These are phyloP conservation scores for Prionailurus bengalensis DNA, from an alignment of 2,113 vertebrate species.

Conservation along the genomic window DNA sequence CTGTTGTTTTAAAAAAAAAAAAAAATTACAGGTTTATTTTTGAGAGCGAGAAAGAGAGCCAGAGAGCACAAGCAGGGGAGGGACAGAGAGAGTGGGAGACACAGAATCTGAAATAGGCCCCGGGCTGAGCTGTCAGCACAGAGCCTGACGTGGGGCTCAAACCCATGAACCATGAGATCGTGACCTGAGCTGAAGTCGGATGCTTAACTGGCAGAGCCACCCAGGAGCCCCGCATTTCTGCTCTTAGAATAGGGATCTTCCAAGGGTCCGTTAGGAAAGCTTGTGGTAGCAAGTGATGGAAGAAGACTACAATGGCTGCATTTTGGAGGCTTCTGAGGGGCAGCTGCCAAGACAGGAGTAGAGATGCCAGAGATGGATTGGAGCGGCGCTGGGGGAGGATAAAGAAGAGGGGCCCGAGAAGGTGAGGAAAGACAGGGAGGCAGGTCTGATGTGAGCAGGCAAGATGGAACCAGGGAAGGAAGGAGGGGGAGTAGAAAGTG, in stretches of 20 bases:
- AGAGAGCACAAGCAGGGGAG: too few relatives aligned
- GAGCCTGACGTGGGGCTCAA: too few relatives aligned
- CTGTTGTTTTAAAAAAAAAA: background rate
- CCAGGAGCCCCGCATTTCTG: background rate
- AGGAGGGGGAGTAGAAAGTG: background rate
- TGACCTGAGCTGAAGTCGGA: too few relatives aligned
- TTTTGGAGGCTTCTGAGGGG: background rate
- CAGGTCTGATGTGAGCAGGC: background rate
- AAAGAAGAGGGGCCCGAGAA: fast-evolving
- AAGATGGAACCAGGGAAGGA: background rate
- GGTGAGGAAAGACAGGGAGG: background rate
- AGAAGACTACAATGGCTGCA: background rate
- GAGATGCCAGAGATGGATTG: too few relatives aligned
- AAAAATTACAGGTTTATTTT: too few relatives aligned
- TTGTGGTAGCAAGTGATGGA: background rate
- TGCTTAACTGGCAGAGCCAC: too few relatives aligned
- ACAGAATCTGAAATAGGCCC: too few relatives aligned
- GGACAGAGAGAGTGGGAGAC: too few relatives aligned
- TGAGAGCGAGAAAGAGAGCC: too few relatives aligned
- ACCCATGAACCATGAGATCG: too few relatives aligned
- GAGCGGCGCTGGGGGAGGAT: background rate
- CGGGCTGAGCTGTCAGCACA: too few relatives aligned
- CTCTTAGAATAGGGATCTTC: background rate
- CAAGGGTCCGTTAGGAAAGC: background rate
- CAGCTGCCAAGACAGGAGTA: background rate